Evolutionary conservation across 2,888 invertebrate species (phyloP).

Genomic region (Quadroppia sp.): DNA sequence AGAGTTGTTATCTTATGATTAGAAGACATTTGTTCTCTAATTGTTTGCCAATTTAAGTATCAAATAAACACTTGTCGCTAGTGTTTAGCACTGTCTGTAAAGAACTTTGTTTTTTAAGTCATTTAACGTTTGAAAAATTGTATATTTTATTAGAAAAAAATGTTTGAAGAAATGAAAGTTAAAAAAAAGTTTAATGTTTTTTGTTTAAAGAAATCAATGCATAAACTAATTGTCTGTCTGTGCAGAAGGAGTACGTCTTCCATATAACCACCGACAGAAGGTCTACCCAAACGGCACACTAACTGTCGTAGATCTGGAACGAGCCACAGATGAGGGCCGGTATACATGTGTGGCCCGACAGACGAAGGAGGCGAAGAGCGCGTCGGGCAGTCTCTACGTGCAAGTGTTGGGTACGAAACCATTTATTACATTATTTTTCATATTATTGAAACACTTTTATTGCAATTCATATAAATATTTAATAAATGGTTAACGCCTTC

Average conservation of each 20-base stretch:
- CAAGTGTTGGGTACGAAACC: constrained; percentile 52
- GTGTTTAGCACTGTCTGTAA: background rate
- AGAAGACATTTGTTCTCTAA: background rate
- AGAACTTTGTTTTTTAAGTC: background rate
- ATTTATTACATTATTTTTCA: too few relatives aligned
- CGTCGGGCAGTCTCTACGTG: constrained; percentile 51
- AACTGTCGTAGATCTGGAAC: constrained; percentile 52
- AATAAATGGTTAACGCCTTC: constrained; percentile 26
- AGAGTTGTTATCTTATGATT: background rate
- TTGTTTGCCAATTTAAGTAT: constrained; percentile 2
- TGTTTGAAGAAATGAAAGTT: too few relatives aligned
- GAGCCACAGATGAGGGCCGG: constrained; percentile 52
- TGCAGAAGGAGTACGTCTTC: constrained; percentile 51
- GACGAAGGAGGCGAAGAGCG: constrained; percentile 50
- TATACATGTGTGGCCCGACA: constrained; percentile 53
- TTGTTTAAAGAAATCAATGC: background rate
- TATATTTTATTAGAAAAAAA: too few relatives aligned
- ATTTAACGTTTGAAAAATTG: too few relatives aligned
- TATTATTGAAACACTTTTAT: constrained; percentile 29
- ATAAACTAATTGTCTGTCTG: constrained; percentile 5
- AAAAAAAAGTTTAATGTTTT: too few relatives aligned
- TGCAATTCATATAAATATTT: constrained; percentile 20
- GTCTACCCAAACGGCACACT: constrained; percentile 52
- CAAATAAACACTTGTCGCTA: constrained; percentile 6
- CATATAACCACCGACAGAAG: constrained; percentile 54